Conservation (phyloP, 2,888 invertebrate genomes). For the Perizoma flavofasciatum region DNA sequence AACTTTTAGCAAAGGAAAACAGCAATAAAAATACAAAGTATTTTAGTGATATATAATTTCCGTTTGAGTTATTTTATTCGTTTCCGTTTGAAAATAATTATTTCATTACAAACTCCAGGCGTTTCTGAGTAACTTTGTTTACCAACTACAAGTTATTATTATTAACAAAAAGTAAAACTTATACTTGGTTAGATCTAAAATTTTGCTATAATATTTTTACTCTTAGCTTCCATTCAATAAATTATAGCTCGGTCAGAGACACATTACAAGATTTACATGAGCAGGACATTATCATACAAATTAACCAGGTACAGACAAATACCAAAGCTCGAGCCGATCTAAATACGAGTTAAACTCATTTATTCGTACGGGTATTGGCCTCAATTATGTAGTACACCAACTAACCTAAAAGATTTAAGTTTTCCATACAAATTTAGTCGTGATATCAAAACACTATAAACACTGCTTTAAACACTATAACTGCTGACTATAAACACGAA, state of each 20-base stretch:
- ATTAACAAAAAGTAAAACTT: not conserved
- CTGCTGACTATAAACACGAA: too few species aligned
- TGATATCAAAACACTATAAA: too few species aligned
- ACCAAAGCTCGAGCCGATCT: constrained; percentile 26
- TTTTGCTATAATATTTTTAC: not conserved
- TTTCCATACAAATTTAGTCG: too few species aligned
- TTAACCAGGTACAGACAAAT: constrained; percentile 37
- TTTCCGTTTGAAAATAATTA: constrained; percentile 7
- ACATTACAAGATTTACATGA: constrained; percentile 38
- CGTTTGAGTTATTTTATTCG: constrained; percentile 4
- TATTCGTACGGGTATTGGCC: constrained; percentile 15
- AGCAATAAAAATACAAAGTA: not conserved
- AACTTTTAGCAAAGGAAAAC: not conserved
- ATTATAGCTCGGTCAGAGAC: too few species aligned
- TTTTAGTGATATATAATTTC: not conserved
- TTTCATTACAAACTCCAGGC: constrained; percentile 9
- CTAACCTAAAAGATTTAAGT: too few species aligned
- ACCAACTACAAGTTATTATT: constrained; percentile 2
- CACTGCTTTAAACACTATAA: too few species aligned
- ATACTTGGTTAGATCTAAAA: not conserved
- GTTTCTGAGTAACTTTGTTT: constrained; percentile 11
- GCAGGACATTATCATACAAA: constrained; percentile 39
- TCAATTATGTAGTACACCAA: too few species aligned
- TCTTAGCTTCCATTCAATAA: too few species aligned
- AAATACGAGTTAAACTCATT: constrained; percentile 28